Evolutionary conservation across 2,888 invertebrate genomes (phyloP).

Genomic region (Ichneumoninae sp.): DNA sequence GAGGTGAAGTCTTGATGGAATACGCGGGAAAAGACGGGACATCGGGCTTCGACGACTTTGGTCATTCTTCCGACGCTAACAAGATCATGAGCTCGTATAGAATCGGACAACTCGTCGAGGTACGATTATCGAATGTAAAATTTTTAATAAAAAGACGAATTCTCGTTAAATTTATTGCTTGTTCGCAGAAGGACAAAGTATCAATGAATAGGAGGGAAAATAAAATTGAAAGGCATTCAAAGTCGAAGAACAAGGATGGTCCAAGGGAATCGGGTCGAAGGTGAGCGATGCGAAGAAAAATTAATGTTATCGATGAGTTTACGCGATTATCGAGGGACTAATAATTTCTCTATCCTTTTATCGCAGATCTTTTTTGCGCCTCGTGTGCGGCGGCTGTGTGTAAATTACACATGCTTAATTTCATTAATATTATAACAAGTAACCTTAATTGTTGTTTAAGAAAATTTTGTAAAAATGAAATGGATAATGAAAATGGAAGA

Average conservation of each 20-base stretch:
- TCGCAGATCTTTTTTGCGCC: conserved; percentile 58
- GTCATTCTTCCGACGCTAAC: conserved; percentile 89
- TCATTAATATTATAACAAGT: background rate
- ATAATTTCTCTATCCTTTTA: background rate
- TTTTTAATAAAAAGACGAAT: background rate
- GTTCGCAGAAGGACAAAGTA: conserved; percentile 69
- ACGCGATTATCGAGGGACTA: background rate
- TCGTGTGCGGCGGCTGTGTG: conserved; percentile 63
- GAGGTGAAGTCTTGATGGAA: conserved; percentile 87
- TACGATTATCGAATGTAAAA: conserved; percentile 73
- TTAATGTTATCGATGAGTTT: background rate
- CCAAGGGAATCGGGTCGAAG: conserved; percentile 40
- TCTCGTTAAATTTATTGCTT: background rate
- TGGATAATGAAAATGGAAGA: background rate
- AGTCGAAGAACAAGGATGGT: conserved; percentile 40
- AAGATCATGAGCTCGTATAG: conserved; percentile 86
- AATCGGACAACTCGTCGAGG: conserved; percentile 89
- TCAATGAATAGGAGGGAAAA: conserved; percentile 65
- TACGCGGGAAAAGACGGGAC: conserved; percentile 89
- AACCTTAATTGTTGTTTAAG: conserved; percentile 9
- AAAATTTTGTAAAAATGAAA: background rate
- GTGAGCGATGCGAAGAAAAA: conserved; percentile 13
- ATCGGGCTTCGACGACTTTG: conserved; percentile 87
- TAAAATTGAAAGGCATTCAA: background rate
- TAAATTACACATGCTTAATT: conserved; percentile 10